phyloP scores from a whole-genome alignment of 1,140 invertebrate genomes.

The Megathymus violae region DNA sequence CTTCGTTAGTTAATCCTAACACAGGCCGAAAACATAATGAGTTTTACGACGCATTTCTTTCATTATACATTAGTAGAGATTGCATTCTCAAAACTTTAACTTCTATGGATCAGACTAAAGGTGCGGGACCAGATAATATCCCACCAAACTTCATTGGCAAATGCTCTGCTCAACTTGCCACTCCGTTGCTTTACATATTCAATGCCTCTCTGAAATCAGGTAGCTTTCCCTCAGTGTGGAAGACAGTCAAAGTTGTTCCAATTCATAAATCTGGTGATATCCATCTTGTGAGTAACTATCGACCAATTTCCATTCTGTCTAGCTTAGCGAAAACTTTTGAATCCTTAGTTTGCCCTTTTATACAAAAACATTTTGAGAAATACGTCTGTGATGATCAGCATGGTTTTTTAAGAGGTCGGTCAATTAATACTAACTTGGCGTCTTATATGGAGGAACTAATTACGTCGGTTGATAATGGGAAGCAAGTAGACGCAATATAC shows the following conservation, averaged over 20 bases:
- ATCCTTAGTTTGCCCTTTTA: slow-evolving; percentile 23
- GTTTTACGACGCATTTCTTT: too few species aligned
- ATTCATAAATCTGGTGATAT: slow-evolving; percentile 28
- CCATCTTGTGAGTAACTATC: slow-evolving; percentile 27
- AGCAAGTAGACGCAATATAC: slow-evolving; percentile 33
- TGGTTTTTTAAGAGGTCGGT: slow-evolving; percentile 30
- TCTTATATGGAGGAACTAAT: slow-evolving; percentile 22
- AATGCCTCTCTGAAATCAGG: slow-evolving; percentile 20
- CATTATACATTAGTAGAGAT: too few species aligned
- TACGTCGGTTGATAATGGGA: slow-evolving; percentile 23
- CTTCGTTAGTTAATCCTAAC: too few species aligned
- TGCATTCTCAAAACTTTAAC: too few species aligned
- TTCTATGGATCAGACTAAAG: not conserved
- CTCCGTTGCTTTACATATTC: slow-evolving; percentile 12
- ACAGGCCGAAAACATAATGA: too few species aligned
- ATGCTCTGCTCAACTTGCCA: not conserved
- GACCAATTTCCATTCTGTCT: slow-evolving; percentile 34
- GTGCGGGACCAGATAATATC: slow-evolving; percentile 8
- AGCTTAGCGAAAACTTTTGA: slow-evolving; percentile 36
- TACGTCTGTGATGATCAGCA: slow-evolving; percentile 26
- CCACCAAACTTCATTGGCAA: not conserved
- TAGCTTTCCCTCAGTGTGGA: slow-evolving; percentile 31
- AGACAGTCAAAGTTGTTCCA: slow-evolving; percentile 32
- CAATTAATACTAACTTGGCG: slow-evolving; percentile 24
- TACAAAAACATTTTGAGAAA: slow-evolving; percentile 32